Conservation (phyloP, 2,113 vertebrate species). For the Mellivora capensis region DNA sequence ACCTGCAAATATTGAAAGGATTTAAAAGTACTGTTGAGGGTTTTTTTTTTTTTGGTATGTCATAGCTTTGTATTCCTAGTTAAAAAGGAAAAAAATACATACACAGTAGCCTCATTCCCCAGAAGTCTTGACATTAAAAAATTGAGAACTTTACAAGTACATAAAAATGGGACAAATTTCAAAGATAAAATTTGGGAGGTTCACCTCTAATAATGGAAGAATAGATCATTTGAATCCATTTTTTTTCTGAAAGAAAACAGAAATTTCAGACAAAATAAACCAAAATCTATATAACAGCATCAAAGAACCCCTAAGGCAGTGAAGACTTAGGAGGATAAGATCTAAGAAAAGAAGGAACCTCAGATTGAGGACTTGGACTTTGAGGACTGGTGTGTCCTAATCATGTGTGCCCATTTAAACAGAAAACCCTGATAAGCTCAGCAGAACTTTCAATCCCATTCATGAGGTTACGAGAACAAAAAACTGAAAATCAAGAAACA, state of each 20-base stretch:
- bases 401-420: not conserved
- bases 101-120: not conserved
- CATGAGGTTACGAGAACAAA: not conserved
- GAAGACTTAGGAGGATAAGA: not conserved
- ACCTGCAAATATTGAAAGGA: not conserved
- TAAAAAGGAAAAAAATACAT: not conserved
- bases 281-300: not conserved
- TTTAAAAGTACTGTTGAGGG: not conserved
- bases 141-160: not conserved
- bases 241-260: not conserved
- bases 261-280: not conserved
- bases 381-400: not conserved
- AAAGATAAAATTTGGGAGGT: not conserved
- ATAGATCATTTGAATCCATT: not conserved
- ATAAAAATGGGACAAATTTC: constrained; percentile 10
- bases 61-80: not conserved
- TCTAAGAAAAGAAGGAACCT: not conserved
- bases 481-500: not conserved
- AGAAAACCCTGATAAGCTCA: not conserved
- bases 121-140: not conserved
- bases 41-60: not conserved
- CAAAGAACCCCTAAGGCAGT: not conserved
- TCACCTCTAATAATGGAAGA: not conserved
- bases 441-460: not conserved
- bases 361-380: not conserved